Evolutionary conservation across 2,797 vertebrate genomes (phyloP).

Genomic region (Premnoplex brunnescens): DNA sequence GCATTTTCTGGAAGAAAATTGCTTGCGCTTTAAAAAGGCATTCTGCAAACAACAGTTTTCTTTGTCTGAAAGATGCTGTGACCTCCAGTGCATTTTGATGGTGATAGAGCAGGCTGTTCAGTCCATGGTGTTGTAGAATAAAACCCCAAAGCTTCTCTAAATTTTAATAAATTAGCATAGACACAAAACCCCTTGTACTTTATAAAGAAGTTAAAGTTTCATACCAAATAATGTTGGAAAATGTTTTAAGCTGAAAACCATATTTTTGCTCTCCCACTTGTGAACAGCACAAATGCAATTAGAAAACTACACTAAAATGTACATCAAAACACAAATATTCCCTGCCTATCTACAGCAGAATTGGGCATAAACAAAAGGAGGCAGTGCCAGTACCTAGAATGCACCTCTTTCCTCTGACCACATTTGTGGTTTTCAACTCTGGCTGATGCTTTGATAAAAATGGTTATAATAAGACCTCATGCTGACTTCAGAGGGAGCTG

Average conservation of each 20-base stretch:
- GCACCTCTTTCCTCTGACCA: background rate
- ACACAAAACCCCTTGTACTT: background rate
- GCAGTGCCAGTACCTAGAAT: background rate
- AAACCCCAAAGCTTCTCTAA: background rate
- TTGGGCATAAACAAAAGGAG: background rate
- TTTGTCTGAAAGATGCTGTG: background rate
- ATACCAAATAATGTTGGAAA: background rate
- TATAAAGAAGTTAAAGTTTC: background rate
- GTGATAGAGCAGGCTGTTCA: background rate
- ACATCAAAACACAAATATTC: background rate
- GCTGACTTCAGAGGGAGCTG: constrained; percentile 22
- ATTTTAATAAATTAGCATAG: background rate
- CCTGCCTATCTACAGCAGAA: background rate
- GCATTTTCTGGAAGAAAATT: background rate
- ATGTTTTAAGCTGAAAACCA: background rate
- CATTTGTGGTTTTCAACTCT: background rate
- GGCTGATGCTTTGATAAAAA: background rate
- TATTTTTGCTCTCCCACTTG: background rate
- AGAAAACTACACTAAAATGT: background rate
- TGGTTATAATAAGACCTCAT: background rate
- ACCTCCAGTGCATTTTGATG: background rate
- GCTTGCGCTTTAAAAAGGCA: background rate
- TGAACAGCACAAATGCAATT: background rate
- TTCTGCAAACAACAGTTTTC: background rate
- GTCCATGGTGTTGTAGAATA: background rate